A percentile compares a stretch with the other conserved stretches of the same genome.
These are phyloP conservation scores for Ramphastos sulfuratus DNA, from an alignment of 2,113 vertebrate species.

Conservation along the genomic window DNA sequence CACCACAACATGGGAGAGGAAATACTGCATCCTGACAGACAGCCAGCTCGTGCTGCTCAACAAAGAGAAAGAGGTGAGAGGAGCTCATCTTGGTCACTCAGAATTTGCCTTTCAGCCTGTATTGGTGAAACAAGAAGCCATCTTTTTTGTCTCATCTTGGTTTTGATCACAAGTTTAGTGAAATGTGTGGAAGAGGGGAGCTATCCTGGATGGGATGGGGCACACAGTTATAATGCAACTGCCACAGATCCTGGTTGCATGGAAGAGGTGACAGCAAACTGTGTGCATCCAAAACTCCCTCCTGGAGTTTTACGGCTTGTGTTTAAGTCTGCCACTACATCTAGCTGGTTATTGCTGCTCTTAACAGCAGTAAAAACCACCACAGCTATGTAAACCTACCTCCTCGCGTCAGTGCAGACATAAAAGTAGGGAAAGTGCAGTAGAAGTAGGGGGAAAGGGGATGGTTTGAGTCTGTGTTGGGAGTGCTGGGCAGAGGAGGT, in stretches of 20 bases:
- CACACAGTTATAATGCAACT: background rate
- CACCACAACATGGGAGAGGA: slow-evolving; percentile 88
- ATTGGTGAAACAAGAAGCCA: background rate
- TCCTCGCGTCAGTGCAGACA: background rate
- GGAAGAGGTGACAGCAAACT: background rate
- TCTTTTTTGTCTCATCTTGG: background rate
- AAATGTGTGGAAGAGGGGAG: background rate
- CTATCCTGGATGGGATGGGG: background rate
- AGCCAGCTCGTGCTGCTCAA: slow-evolving; percentile 92
- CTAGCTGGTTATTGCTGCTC: background rate
- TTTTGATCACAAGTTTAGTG: rapidly evolving
- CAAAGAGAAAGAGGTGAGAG: slow-evolving; percentile 89
- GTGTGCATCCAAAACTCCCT: background rate
- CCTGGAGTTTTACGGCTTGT: background rate
- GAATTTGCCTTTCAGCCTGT: background rate
- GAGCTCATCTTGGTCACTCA: rapidly evolving
- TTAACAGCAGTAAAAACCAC: background rate
- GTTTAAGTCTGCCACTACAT: background rate
- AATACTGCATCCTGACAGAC: slow-evolving; percentile 92
- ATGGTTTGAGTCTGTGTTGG: background rate
- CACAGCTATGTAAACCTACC: background rate
- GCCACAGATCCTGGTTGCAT: background rate
- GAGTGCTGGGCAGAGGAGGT: background rate
- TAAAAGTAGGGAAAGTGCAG: background rate
- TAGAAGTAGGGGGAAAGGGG: background rate